Evolutionary conservation across 1,140 invertebrate species (phyloP).

Genomic region (Caenorhabditis remanei): DNA sequence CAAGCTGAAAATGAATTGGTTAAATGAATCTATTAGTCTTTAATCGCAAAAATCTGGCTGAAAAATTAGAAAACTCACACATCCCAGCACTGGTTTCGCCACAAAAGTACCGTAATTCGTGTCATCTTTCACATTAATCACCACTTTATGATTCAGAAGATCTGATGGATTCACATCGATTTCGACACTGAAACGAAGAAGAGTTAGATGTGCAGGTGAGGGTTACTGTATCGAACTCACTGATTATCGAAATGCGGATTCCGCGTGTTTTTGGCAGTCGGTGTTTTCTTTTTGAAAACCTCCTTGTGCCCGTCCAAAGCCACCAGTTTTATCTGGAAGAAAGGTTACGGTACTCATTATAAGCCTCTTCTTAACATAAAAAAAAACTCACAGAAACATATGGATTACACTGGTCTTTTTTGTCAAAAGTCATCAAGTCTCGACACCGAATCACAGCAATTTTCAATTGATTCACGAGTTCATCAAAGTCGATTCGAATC

Average conservation of each 20-base stretch:
- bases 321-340: conserved; percentile 35
- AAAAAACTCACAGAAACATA: conserved; percentile 54
- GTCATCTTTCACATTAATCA: conserved; percentile 73
- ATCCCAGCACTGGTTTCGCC: conserved; percentile 70
- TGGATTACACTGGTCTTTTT: conserved; percentile 53
- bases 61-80: conserved; percentile 61
- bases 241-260: conserved; percentile 73
- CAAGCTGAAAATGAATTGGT: conserved; percentile 42
- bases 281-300: conserved; percentile 55
- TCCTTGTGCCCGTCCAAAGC: conserved; percentile 28
- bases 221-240: conserved; percentile 57
- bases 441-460: conserved; percentile 61
- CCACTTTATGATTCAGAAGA: conserved; percentile 70
- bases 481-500: conserved; percentile 70
- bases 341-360: too few relatives aligned
- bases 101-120: conserved; percentile 72
- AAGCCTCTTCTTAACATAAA: too few relatives aligned
- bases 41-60: not conserved
- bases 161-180: conserved; percentile 72
- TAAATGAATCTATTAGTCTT: too few relatives aligned
- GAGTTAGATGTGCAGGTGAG: conserved; percentile 4
- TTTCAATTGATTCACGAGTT: conserved; percentile 68
- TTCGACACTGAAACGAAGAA: conserved; percentile 71
- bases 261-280: conserved; percentile 61
- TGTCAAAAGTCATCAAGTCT: conserved; percentile 52